phyloP scores from a whole-genome alignment of 2,888 invertebrate species.

The Lepidocyrtoides sp. region DNA sequence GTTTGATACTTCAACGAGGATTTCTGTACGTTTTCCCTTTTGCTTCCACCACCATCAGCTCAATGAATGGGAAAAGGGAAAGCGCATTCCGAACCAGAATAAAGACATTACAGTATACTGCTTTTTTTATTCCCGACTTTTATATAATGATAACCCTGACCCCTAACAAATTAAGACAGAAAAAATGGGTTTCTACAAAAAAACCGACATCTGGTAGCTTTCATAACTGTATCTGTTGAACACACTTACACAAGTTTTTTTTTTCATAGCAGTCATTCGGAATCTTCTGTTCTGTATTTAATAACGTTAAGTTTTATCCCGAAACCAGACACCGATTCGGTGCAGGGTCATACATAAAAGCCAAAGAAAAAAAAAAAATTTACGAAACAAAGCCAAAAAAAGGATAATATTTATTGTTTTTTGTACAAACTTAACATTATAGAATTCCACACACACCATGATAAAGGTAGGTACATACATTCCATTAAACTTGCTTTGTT shows the following conservation, averaged over 20 bases:
- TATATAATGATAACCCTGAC: conserved; percentile 38
- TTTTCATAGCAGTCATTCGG: not conserved
- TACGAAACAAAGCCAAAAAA: too few species aligned
- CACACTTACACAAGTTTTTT: not conserved
- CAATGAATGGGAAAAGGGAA: conserved; percentile 3
- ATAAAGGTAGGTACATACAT: too few species aligned
- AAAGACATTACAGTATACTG: conserved; percentile 11
- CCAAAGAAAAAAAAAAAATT: too few species aligned
- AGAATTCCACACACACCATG: too few species aligned
- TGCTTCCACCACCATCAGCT: not conserved
- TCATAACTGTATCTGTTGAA: conserved; percentile 31
- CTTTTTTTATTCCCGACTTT: not conserved
- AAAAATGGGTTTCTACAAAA: not conserved
- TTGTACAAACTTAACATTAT: too few species aligned
- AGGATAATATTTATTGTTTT: too few species aligned
- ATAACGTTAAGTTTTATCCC: not conserved
- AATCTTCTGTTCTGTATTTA: not conserved
- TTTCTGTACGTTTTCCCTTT: not conserved
- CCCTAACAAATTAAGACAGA: conserved; percentile 21
- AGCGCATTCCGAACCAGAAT: not conserved
- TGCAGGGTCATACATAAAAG: too few species aligned
- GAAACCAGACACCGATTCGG: not conserved
- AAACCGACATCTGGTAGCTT: not conserved
- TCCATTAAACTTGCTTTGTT: too few species aligned
- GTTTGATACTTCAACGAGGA: conserved; percentile 13